Evolutionary conservation across 2,888 invertebrate genomes (phyloP), one percentile per base, ranked within the genome.

Genomic region (Liposcelis brunnea): DNA sequence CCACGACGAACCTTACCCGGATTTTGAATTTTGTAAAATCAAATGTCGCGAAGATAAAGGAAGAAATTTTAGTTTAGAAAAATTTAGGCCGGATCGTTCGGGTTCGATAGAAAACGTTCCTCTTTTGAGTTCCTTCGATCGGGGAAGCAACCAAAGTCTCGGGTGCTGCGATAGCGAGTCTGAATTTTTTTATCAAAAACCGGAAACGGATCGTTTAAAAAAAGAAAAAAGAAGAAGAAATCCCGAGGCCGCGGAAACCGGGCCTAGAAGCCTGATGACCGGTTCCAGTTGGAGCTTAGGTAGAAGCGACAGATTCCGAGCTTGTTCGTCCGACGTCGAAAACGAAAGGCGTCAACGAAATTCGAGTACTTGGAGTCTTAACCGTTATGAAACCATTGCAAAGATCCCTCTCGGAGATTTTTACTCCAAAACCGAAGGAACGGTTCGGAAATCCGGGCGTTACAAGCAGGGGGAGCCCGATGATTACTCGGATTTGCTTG

Each of bases 221-320:
- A 14, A 19, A 19, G 40, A 40, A n/a, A 16, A 21, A 7, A 14
- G 40, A 18, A 7, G 14, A 7, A 36, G 12, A 18, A n/a, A n/a
- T n/a, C n/a, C n/a, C n/a, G n/a, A n/a, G n/a, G n/a, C n/a, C n/a
- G n/a, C n/a, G n/a, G n/a, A n/a, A n/a, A n/a, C n/a, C n/a, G 26
- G 5, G 5, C 26, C 26, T 8, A 6, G 21, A 40, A 19, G 19
- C 16, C 6, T 21, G 6, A 7, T 6, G 11, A 14, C 40, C 6
- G 40, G 40, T 19, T 40, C 40, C 16, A 19, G 40, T 40, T 40
- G 40, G 40, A 40, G 40, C 16, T 19, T 40, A 40, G 40, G 40
- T 16, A 40, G 40, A 19, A 40, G 40, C 19, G 40, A 40, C 12
- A 3, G 40, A 18, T 19, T 40, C 11, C 40, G 21, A 12, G 8